Evolutionary conservation across 92 coral and sea anemone genomes (phyloP), one percentile per base, ranked within the genome.

Genomic region (Pocillopora grandis): DNA sequence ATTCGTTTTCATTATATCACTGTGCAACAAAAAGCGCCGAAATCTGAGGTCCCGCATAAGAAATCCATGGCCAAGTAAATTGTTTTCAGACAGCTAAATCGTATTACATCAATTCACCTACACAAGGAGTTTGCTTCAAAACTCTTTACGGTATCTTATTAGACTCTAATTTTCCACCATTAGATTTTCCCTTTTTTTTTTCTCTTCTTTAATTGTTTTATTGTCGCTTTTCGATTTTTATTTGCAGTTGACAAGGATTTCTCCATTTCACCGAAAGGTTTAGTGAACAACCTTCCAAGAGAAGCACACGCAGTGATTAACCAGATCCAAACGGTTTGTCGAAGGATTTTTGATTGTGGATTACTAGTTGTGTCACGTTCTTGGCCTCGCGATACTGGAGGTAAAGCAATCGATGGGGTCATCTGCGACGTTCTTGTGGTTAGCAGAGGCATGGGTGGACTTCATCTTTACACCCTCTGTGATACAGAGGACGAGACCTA

Each of bases 351-450:
- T 2, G 13, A 63, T 1, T 37, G 72, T 10, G 82, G 61, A n/a
- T 10, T 79, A 9, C 42, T 79, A 9, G 75, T 52, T 12, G 83
- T 75, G 5, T 55, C 75, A 0, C 72, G n/a, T 9, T 79, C 83
- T 12, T 66, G 55, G 83, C 57, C 12, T 1, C 62, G 42, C 13
- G 23, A 66, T 23, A 9, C 57, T 0, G 31, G 63, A n/a, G 37
- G 81, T 20, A 37, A 65, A n/a, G 42, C 75, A n/a, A 55, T 11
- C 15, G 65, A 79, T 23, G 84, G 84, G 37, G 78, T 72, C 21
- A 15, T 85, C 17, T 85, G 89, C 12, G 89, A 85, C 23, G 65
- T 85, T 10, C 71, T 85, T 5, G 12, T 85, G 37, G 12, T 85
- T 37, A 78, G 56, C 23, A 58, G 36, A 21, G 17, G 33, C 1